These are phyloP conservation scores for Drosophila diplacantha DNA, from an alignment of 2,888 invertebrate species.

Conservation along the genomic window DNA sequence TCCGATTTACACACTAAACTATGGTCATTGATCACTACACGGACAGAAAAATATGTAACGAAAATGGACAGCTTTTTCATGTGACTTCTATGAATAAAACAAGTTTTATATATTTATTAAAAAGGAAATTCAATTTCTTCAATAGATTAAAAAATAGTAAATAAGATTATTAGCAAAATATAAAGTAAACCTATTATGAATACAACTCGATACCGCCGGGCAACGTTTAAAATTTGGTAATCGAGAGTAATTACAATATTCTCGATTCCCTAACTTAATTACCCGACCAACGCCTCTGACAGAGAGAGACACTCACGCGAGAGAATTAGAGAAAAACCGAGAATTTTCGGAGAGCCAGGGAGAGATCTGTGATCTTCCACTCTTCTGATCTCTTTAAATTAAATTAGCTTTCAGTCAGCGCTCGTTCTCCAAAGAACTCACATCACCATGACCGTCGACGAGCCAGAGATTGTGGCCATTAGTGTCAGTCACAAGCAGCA, in stretches of 20 bases:
- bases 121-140: not conserved
- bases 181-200: not conserved
- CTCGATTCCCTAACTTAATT: constrained; percentile 30
- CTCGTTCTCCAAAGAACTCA: constrained; percentile 17
- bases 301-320: not conserved
- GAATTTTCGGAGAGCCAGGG: not conserved
- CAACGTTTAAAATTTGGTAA: constrained; percentile 7
- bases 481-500: constrained; percentile 51
- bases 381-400: constrained; percentile 4
- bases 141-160: not conserved
- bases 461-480: constrained; percentile 52
- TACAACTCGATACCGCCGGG: not conserved
- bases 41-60: constrained; percentile 4
- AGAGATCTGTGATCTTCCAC: constrained; percentile 7
- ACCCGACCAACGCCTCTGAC: constrained; percentile 33
- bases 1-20: not conserved
- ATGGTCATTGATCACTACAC: not conserved
- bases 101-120: not conserved
- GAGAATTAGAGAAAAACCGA: constrained; percentile 9
- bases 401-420: constrained; percentile 42
- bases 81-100: not conserved
- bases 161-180: not conserved
- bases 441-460: constrained; percentile 55
- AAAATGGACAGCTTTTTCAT: not conserved
- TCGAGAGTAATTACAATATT: constrained; percentile 5